Base-by-base conservation (phyloP, 2,797 vertebrate species). In the Tiaroga cobitis region DNA sequence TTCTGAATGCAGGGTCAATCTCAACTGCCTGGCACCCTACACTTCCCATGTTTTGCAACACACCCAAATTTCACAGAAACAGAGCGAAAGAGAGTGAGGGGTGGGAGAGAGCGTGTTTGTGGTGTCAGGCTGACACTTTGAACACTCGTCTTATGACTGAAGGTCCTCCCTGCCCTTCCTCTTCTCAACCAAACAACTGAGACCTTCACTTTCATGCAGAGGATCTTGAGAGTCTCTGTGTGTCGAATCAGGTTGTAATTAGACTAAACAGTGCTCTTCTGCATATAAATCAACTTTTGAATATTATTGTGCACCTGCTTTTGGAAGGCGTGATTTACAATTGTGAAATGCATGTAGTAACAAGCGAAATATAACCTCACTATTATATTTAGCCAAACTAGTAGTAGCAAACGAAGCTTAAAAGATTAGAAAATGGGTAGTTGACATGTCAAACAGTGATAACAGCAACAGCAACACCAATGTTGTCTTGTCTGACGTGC, bases 21-120 rank as follows among this genome's bases (percentile, higher is more conserved):
- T 89, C 81, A 86, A 89, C 92, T 90, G 92, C 92, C 93, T 91
- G 90, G 92, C 90, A 92, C 88, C 91, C 91, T 95, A 92, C 85
- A 93, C 93, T 97, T 96, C 95, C 95, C 94, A 95, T 94, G 94
- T 95, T 95, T 94, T 94, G 94, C 93, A 95, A 95, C 93, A 92
- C 93, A 88, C 90, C 88, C 85, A 84, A 92, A 92, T 92, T 92
- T 92, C 90, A 91, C 87, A 90, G 81, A 94, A 89, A 85, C 72
- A 81, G 39, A 83, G 43, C 24, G 19, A 80, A 39, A 61, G 43
- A 54, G 49, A 11, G 39, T 16, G 65, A 8, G 39, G 24, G 18
- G 79, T 37, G 69, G 72, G 51, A 3, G 80, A 43, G 29, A 51
- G 32, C 43, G 8, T 83, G 72, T 77, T 68, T 83, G 61, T 69